Conservation (phyloP, 2,888 invertebrate species). For the Nomada ruficornis region DNA sequence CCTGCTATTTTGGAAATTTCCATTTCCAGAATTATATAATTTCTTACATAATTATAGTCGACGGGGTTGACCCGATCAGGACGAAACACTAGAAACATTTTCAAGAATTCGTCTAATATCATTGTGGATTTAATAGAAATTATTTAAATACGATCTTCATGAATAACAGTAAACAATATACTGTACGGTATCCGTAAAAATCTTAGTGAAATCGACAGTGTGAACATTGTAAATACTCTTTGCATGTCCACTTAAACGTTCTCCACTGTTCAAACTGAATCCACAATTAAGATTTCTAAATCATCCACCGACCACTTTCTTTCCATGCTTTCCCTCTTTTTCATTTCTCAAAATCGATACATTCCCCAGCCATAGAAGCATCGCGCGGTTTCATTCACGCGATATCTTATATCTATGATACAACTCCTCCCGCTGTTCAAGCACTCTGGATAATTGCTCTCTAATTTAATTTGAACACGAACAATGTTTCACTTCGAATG, state of each 20-base stretch:
- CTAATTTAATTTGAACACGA: slow-evolving; percentile 1
- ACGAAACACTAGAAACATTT: no score
- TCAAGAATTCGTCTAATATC: no score
- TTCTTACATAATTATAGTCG: no score
- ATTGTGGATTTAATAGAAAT: no score
- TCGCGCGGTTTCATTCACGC: neutral
- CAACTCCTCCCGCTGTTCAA: neutral
- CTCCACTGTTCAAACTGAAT: neutral
- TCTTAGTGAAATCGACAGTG: slow-evolving; percentile 4
- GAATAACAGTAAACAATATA: neutral
- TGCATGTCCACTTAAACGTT: neutral
- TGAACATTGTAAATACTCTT: neutral
- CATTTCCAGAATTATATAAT: no score
- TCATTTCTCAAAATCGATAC: neutral
- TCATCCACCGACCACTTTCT: slow-evolving; percentile 5
- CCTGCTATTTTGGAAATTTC: neutral
- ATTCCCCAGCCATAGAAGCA: neutral
- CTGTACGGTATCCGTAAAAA: neutral
- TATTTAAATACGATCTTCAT: neutral
- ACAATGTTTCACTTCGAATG: no score
- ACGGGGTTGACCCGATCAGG: no score
- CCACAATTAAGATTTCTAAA: slow-evolving; percentile 12
- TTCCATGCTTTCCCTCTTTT: slow-evolving; percentile 9
- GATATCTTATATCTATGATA: neutral
- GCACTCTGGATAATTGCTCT: neutral